Conservation (phyloP, 2,888 invertebrate genomes). For the Chrysolina americana region DNA sequence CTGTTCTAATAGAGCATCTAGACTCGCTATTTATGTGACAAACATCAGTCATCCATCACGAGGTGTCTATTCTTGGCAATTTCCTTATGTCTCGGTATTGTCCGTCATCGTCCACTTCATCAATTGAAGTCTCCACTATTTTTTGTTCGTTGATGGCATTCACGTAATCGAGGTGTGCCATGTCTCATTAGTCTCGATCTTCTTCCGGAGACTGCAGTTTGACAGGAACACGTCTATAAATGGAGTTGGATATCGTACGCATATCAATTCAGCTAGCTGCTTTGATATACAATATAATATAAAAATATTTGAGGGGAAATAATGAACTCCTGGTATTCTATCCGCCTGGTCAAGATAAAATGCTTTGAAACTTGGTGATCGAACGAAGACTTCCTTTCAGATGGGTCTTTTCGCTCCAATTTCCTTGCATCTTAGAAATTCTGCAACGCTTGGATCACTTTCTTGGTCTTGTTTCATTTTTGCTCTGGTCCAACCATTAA, state of each 20-base stretch:
- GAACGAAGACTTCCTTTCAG: too few relatives aligned
- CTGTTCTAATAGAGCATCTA: not conserved
- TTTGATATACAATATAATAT: too few relatives aligned
- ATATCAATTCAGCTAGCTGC: too few relatives aligned
- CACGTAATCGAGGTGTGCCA: slow-evolving; percentile 12
- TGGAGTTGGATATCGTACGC: not conserved
- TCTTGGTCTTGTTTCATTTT: too few relatives aligned
- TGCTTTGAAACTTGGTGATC: too few relatives aligned
- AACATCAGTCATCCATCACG: not conserved
- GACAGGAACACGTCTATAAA: not conserved
- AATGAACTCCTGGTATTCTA: too few relatives aligned
- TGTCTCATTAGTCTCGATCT: slow-evolving; percentile 5
- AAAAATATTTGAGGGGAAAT: too few relatives aligned
- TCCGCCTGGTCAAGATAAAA: too few relatives aligned
- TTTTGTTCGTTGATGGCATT: slow-evolving; percentile 7
- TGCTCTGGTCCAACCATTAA: too few relatives aligned
- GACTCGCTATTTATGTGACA: slow-evolving; percentile 10
- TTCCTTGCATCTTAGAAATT: too few relatives aligned
- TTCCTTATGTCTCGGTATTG: slow-evolving; percentile 9
- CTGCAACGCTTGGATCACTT: too few relatives aligned
- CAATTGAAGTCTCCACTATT: not conserved
- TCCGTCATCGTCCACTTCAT: slow-evolving; percentile 2
- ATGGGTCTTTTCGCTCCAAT: too few relatives aligned
- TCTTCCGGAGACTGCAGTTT: not conserved
- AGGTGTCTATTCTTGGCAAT: not conserved